Base-by-base conservation (phyloP, 2,888 invertebrate genomes). In the Epirrhoe alternata region DNA sequence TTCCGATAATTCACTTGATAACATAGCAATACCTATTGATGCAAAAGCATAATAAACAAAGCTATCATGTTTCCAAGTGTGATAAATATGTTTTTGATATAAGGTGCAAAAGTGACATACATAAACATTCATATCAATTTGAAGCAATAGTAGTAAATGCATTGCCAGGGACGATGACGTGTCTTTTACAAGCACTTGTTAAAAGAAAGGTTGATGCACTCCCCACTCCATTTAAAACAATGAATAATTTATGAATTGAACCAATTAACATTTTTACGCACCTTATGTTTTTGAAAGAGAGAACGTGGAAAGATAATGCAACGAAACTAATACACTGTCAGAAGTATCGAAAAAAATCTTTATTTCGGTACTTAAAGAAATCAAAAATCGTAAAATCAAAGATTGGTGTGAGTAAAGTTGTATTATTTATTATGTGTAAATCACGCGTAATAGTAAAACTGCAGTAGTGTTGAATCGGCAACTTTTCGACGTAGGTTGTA, bases 101-200 rank as follows among this genome's bases (percentile, higher is more conserved):
- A 71, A 74, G 73, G 67, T 42, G 70, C 72, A 74, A 73, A 72
- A 67, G 74, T 78, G 79, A 77, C 83, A 50, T 66, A 51, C 81
- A 77, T 79, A 77, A 79, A 79, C 74, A 78, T 78, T 80, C 76
- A 72, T 77, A 80, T 81, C 79, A 77, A 78, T 83, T 79, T 77
- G 61, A 74, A 75, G 81, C 78, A 38, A 58, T 42, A 42, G 38
- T 12, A 42, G 12, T 42, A 12, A 42, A 42, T 60, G 67, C 67
- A 50, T 58, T 60, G 60, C 66, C 65, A 61, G 67, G 73, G 76
- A 74, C 73, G 74, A 63, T 68, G 69, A 73, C 70, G 62, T 67
- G 69, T 72, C 52, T 59, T 64, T 65, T 66, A 66, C 61, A 62
- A 65, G 62, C 64, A 68, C 67, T 72, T 67, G 67, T 71, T 72